Base-by-base conservation (phyloP, 2,888 invertebrate species). In the Noctua janthe region DNA sequence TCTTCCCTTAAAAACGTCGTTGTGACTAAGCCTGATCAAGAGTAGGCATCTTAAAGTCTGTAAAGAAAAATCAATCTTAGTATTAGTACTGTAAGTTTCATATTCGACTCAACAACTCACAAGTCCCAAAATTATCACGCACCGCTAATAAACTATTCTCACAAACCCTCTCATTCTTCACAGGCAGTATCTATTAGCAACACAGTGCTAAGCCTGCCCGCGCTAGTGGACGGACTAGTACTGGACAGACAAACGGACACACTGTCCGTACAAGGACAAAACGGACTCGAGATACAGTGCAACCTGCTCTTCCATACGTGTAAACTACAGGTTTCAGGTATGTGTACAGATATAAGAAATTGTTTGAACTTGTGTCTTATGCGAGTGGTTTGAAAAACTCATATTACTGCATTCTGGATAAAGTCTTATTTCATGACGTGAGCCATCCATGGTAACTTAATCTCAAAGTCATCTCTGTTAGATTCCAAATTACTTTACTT, bases 251-350 rank as follows among this genome's bases (percentile, higher is more conserved):
- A 95, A 78, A 93, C 94, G 0, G 96, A 97, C 89, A 88, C 90
- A 1, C 90, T 97, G 10, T 87, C 91, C 0, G 91, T 97, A 23
- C 92, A 93, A 66, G 94, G 95, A 13, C 82, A 91, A 67, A 91
- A 91, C 74, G 97, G 97, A 0, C 88, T 97, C 11, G 91, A 93
- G 2, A 93, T 97, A 78, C 93, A 94, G 79, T 97, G 97, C 90
- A 95, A 96, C 83, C 91, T 96, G 47, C 85, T 95, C 43, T 96
- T 96, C 93, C 93, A 94, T n/a, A 96, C 96, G 0, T 97, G 97
- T 91, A 95, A 94, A 81, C 88, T 97, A 23, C 93, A 95, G 56
- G 95, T 97, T 7, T 91, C 95, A 76, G 97, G 97, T 97, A 88
- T 76, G 85, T 81, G 64, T 17, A 59, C 13, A n/a, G 59, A 59